These are phyloP conservation scores for Thumatha senex DNA, from an alignment of 2,888 invertebrate genomes.

Conservation along the genomic window DNA sequence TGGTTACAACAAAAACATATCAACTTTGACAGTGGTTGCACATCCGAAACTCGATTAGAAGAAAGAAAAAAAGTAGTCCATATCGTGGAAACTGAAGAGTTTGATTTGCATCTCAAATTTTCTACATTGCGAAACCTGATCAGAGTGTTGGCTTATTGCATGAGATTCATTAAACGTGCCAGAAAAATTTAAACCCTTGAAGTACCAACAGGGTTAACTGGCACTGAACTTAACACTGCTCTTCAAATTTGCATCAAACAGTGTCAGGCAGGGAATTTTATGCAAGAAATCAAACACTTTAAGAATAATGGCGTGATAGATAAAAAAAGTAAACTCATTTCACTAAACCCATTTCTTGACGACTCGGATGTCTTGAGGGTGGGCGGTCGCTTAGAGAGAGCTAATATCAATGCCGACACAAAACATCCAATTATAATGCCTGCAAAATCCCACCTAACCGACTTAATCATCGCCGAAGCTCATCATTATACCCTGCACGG, in stretches of 20 bases:
- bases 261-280: conserved; percentile 2
- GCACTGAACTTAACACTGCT: not conserved
- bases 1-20: not conserved
- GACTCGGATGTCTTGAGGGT: conserved; percentile 14
- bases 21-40: not conserved
- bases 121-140: too few relatives aligned
- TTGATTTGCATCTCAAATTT: too few relatives aligned
- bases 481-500: conserved; percentile 30
- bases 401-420: not conserved
- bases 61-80: too few relatives aligned
- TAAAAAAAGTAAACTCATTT: conserved; percentile 11
- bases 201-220: not conserved
- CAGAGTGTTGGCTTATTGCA: too few relatives aligned
- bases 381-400: conserved; percentile 16
- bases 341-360: conserved; percentile 17
- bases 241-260: not conserved
- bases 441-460: conserved; percentile 2
- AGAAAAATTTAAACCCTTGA: not conserved
- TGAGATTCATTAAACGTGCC: not conserved
- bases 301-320: conserved; percentile 3
- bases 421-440: conserved; percentile 25
- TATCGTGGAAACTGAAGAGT: too few relatives aligned
- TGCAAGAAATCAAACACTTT: conserved; percentile 9
- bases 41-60: too few relatives aligned
- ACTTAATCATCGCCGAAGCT: conserved; percentile 25